Conservation (phyloP, 2,113 vertebrate genomes). For the Pholis gunnellus region DNA sequence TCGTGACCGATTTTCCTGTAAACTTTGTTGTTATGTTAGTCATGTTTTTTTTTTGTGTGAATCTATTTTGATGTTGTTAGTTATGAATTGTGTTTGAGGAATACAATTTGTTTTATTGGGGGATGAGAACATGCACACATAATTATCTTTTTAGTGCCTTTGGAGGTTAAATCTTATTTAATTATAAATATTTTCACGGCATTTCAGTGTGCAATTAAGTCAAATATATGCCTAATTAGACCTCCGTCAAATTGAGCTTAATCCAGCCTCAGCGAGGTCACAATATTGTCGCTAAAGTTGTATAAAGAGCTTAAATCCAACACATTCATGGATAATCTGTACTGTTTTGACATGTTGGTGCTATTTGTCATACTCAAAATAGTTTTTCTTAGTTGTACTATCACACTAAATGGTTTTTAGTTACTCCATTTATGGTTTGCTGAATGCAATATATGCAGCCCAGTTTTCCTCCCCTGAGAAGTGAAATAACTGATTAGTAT, state of each 20-base stretch:
- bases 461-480: not conserved
- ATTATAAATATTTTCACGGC: conserved; percentile 3
- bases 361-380: not conserved
- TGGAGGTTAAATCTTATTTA: not conserved
- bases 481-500: conserved; percentile 7
- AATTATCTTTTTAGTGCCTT: not conserved
- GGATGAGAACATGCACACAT: not conserved
- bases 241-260: conserved; percentile 1
- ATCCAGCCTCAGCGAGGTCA: not conserved
- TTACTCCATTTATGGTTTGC: not conserved
- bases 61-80: not conserved
- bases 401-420: not conserved
- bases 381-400: not conserved
- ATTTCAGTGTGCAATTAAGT: not conserved
- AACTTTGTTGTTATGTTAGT: not conserved
- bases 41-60: not conserved
- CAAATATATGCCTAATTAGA: not conserved
- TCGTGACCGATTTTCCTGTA: not conserved
- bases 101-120: no score
- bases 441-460: not conserved
- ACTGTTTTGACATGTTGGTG: not conserved
- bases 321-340: not conserved
- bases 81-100: not conserved
- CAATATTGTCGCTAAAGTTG: not conserved
- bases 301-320: not conserved